Evolutionary conservation across 2,888 invertebrate genomes (phyloP).

Genomic region (Scelioninae gen. 1): DNA sequence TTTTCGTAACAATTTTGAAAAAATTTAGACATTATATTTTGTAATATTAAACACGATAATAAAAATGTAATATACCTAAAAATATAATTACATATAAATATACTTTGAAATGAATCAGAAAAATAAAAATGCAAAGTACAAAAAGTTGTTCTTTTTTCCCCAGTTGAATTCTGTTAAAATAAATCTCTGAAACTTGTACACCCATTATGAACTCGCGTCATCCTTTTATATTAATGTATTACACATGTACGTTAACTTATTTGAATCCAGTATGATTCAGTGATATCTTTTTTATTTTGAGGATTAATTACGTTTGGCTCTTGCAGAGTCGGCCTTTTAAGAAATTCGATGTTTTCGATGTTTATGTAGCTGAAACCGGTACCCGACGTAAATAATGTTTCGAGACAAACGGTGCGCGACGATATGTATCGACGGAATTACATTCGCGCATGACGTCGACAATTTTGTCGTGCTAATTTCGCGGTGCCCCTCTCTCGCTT

Average conservation of each 20-base stretch:
- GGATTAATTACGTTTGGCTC: constrained; percentile 64
- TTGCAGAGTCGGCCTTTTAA: constrained; percentile 50
- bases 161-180: constrained; percentile 12
- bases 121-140: too few relatives aligned
- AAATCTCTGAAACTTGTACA: constrained; percentile 22
- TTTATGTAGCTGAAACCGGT: constrained; percentile 56
- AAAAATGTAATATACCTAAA: too few relatives aligned
- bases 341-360: constrained; percentile 60
- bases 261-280: constrained; percentile 49
- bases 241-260: constrained; percentile 47
- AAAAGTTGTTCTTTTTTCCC: too few relatives aligned
- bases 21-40: too few relatives aligned
- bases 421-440: constrained; percentile 56
- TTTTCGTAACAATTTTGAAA: too few relatives aligned
- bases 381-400: constrained; percentile 52
- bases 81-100: too few relatives aligned
- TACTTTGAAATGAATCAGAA: too few relatives aligned
- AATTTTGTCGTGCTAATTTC: constrained; percentile 50
- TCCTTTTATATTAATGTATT: constrained; percentile 43
- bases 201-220: constrained; percentile 18
- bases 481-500: background rate
- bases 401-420: constrained; percentile 18
- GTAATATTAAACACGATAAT: too few relatives aligned
- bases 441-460: constrained; percentile 27
- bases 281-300: constrained; percentile 51